Evolutionary conservation across 2,888 invertebrate genomes (phyloP).

Genomic region (Congeria kusceri): DNA sequence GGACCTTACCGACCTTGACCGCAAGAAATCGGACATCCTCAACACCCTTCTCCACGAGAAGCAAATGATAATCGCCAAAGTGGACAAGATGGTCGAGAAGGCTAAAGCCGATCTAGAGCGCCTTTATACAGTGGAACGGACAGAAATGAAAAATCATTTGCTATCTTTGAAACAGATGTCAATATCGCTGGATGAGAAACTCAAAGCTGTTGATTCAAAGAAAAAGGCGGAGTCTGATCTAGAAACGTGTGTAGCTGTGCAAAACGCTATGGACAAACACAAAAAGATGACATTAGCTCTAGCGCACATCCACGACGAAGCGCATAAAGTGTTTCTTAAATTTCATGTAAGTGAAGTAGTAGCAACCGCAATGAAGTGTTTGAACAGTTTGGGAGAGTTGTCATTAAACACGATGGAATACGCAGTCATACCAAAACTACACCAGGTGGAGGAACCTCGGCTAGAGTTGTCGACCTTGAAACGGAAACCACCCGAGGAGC

Average conservation of each 20-base stretch:
- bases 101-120: slow-evolving; percentile 21
- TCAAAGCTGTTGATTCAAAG: slow-evolving; percentile 22
- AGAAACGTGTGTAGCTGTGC: slow-evolving; percentile 37
- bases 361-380: slow-evolving; percentile 3
- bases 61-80: slow-evolving; percentile 28
- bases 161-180: slow-evolving; percentile 15
- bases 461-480: background rate
- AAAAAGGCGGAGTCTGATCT: slow-evolving; percentile 26
- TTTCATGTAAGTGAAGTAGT: slow-evolving; percentile 16
- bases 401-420: slow-evolving; percentile 26
- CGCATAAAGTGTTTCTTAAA: slow-evolving; percentile 29
- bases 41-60: slow-evolving; percentile 23
- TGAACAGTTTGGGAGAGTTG: slow-evolving; percentile 29
- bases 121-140: slow-evolving; percentile 23
- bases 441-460: slow-evolving; percentile 2
- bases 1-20: slow-evolving; percentile 36
- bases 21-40: slow-evolving; percentile 29
- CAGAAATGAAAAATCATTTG: slow-evolving; percentile 26
- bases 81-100: slow-evolving; percentile 26
- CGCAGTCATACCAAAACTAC: slow-evolving; percentile 22
- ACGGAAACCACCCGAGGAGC: slow-evolving; percentile 19
- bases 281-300: slow-evolving; percentile 21
- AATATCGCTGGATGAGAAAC: slow-evolving; percentile 29
- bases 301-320: slow-evolving; percentile 32
- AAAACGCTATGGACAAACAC: slow-evolving; percentile 29